Evolutionary conservation across 2,113 vertebrate species (phyloP).

Genomic region (Phyllostomus discolor): DNA sequence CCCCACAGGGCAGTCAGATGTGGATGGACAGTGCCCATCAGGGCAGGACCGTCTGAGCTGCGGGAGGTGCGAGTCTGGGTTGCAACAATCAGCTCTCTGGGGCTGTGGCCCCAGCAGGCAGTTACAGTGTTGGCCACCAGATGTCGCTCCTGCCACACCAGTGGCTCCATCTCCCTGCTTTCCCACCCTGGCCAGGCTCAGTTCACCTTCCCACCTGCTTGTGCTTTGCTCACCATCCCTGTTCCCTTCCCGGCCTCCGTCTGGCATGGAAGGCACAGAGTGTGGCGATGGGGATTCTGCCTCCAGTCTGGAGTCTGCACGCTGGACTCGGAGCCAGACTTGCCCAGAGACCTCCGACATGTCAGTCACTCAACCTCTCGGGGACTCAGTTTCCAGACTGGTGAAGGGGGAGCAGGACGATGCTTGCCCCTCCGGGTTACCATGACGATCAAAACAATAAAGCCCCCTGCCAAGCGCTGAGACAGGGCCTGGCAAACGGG

Average conservation of each 20-base stretch:
- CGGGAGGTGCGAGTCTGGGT: not conserved
- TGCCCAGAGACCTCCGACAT: not conserved
- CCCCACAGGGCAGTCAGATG: not conserved
- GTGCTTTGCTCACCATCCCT: accelerated
- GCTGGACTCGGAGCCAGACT: not conserved
- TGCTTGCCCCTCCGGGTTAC: accelerated
- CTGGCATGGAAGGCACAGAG: not conserved
- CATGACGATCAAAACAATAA: accelerated
- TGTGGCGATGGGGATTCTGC: accelerated
- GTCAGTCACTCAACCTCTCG: not conserved
- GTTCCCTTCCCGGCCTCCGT: not conserved
- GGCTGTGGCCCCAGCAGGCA: not conserved
- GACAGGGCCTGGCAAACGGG: not conserved
- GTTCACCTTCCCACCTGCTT: not conserved
- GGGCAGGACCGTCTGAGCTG: not conserved
- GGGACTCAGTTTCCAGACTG: not conserved
- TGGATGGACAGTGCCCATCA: not conserved
- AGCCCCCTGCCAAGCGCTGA: accelerated
- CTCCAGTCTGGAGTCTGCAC: not conserved
- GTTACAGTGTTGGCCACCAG: not conserved
- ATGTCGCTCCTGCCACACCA: not conserved
- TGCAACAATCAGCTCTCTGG: accelerated
- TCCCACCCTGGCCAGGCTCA: accelerated
- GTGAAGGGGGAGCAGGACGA: accelerated
- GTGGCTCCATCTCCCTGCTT: not conserved